Evolutionary conservation across 1,140 invertebrate species (phyloP).

Genomic region (Pentalonia nigronervosa): DNA sequence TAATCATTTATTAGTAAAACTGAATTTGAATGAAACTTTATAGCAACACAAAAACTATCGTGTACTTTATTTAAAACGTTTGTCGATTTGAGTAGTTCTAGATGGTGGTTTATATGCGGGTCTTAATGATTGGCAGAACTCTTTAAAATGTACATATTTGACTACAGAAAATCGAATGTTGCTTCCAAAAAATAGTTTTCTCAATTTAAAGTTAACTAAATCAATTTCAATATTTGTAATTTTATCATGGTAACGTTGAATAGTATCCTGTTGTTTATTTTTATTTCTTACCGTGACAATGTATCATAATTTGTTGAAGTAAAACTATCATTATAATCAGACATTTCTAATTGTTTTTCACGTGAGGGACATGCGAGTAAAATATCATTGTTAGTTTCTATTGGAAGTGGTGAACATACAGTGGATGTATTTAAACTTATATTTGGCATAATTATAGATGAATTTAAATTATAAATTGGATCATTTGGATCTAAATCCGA

Average conservation of each 20-base stretch:
- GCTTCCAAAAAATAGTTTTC: constrained; percentile 19
- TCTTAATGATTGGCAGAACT: too few relatives aligned
- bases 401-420: neutral
- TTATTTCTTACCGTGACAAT: neutral
- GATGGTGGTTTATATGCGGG: too few relatives aligned
- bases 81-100: neutral
- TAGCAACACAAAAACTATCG: neutral
- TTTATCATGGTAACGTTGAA: neutral
- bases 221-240: constrained; percentile 31
- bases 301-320: neutral
- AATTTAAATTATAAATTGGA: constrained; percentile 1
- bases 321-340: neutral
- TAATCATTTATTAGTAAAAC: neutral
- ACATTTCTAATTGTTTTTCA: constrained; percentile 1
- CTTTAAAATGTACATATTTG: constrained; percentile 20
- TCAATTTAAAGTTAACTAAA: constrained; percentile 22
- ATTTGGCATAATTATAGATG: constrained; percentile 27
- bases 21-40: constrained; percentile 29
- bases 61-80: constrained; percentile 23
- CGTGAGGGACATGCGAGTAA: neutral
- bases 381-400: constrained; percentile 3
- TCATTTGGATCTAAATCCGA: constrained; percentile 15
- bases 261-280: constrained; percentile 14
- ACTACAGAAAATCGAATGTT: constrained; percentile 43
- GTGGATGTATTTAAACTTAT: constrained; percentile 30